Evolutionary conservation across 2,113 vertebrate species (phyloP).

Genomic region (Myrmecobius fasciatus): DNA sequence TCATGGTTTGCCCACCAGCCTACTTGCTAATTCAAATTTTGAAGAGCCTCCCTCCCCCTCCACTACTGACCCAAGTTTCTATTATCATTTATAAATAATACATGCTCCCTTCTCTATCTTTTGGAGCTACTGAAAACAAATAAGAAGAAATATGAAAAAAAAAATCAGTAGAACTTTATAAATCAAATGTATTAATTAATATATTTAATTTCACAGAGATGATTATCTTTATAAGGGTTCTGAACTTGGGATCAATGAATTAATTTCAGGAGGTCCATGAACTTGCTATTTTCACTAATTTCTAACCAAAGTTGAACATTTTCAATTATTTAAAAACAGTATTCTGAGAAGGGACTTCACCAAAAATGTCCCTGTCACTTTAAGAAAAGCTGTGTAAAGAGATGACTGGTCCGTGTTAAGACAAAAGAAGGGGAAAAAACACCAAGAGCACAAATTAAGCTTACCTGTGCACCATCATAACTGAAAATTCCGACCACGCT

Average conservation of each 20-base stretch:
- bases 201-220: neutral
- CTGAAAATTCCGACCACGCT: constrained; percentile 99
- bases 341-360: neutral
- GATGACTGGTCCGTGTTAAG: neutral
- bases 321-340: neutral
- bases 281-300: neutral
- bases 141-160: neutral
- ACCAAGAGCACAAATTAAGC: constrained; percentile 27
- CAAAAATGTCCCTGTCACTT: neutral
- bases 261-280: neutral
- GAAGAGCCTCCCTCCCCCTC: neutral
- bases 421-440: neutral
- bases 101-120: neutral
- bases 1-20: neutral
- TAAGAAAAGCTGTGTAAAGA: neutral
- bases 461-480: constrained; percentile 97
- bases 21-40: neutral
- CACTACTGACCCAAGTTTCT: neutral
- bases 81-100: neutral
- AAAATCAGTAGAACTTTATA: too few relatives aligned
- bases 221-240: neutral
- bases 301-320: neutral
- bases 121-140: neutral
- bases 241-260: neutral
- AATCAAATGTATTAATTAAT: too few relatives aligned